These are phyloP conservation scores for Drosophila erecta DNA, from an alignment of 1,140 invertebrate species.

Conservation along the genomic window DNA sequence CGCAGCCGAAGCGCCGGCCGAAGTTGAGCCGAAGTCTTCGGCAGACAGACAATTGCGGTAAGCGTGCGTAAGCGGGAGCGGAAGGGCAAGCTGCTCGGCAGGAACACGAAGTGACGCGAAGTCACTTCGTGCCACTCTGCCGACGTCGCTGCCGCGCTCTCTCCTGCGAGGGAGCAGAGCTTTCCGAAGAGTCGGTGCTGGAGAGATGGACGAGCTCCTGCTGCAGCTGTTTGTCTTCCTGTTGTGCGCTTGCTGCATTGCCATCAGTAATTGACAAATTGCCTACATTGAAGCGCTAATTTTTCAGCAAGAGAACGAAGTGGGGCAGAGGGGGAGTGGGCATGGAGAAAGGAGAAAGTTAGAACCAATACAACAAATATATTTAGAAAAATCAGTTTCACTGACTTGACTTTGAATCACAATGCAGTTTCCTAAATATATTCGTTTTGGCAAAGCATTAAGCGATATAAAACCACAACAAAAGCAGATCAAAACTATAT, in stretches of 20 bases:
- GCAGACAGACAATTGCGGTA: conserved; percentile 12
- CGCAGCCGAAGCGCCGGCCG: conserved; percentile 14
- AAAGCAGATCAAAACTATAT: no score
- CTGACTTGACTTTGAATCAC: no score
- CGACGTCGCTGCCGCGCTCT: conserved; percentile 11
- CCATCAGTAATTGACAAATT: conserved; percentile 50
- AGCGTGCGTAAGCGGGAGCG: conserved; percentile 45
- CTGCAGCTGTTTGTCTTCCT: conserved; percentile 21
- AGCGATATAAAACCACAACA: no score
- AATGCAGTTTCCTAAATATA: no score
- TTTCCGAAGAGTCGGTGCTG: conserved; percentile 10
- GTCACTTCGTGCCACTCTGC: conserved; percentile 13
- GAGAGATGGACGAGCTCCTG: conserved; percentile 6
- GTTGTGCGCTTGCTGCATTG: conserved; percentile 27
- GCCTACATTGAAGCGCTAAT: conserved; percentile 46
- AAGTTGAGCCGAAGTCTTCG: conserved; percentile 13
- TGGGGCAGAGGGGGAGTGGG: not conserved
- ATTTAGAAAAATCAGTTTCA: no score
- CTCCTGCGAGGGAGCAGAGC: conserved; percentile 17
- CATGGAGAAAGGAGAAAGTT: not conserved
- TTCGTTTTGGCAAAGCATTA: no score
- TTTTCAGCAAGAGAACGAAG: conserved; percentile 14
- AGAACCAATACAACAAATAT: not conserved
- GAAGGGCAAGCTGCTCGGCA: conserved; percentile 39
- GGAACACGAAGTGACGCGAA: not conserved